phyloP scores from a whole-genome alignment of 2,797 vertebrate species.

The Notolabrus celidotus region DNA sequence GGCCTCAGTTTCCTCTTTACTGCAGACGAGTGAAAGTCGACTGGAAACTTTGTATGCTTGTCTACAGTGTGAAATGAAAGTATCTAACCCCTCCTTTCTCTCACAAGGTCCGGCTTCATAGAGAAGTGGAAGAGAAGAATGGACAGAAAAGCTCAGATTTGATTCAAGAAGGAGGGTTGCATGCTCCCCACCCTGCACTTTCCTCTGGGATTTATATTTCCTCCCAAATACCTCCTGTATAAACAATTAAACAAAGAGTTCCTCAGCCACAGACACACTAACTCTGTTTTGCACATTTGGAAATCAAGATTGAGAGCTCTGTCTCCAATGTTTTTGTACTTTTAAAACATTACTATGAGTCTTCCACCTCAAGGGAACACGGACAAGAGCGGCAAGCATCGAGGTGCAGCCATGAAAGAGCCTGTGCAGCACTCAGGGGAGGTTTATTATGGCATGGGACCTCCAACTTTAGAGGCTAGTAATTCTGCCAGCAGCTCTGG shows the following conservation, averaged over 20 bases:
- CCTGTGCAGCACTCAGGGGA: conserved; percentile 89
- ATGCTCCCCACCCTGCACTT: conserved; percentile 70
- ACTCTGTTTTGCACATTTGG: conserved; percentile 31
- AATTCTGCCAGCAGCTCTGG: conserved; percentile 79
- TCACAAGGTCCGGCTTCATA: conserved; percentile 61
- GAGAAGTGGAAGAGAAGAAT: conserved; percentile 64
- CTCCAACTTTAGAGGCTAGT: conserved; percentile 75
- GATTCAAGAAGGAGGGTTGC: conserved; percentile 67
- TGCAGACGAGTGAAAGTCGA: conserved; percentile 35
- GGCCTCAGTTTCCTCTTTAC: conserved; percentile 73
- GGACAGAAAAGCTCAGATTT: conserved; percentile 64
- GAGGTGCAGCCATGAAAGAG: conserved; percentile 87
- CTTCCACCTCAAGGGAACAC: conserved; percentile 91
- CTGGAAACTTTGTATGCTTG: conserved; percentile 34
- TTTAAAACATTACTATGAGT: conserved; percentile 88
- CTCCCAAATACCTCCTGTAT: conserved; percentile 67
- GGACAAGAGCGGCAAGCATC: conserved; percentile 89
- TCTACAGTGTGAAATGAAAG: conserved; percentile 28
- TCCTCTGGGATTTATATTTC: conserved; percentile 78
- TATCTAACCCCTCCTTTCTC: conserved; percentile 53
- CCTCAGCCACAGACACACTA: conserved; percentile 51
- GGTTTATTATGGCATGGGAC: conserved; percentile 87
- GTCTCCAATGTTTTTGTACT: conserved; percentile 22
- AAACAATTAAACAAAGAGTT: conserved; percentile 63
- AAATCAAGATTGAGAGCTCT: conserved; percentile 32